A percentile compares a stretch with the other conserved stretches of the same genome.
These are phyloP conservation scores for Drosophila mojavensis DNA, from an alignment of 1,140 invertebrate genomes.

Conservation along the genomic window DNA sequence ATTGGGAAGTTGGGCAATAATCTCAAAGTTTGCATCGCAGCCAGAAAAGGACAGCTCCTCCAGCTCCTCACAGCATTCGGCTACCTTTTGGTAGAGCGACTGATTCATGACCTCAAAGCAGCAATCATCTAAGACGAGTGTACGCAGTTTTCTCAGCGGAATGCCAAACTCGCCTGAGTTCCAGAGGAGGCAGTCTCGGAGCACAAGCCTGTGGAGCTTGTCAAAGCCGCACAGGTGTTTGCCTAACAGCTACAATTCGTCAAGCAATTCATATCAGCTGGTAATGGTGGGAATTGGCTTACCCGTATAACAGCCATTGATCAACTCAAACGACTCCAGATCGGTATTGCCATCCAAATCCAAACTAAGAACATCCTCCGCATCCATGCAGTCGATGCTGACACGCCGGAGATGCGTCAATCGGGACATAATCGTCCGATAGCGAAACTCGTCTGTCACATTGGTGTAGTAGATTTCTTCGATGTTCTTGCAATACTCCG, in stretches of 20 bases:
- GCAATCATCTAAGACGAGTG: conserved; percentile 60
- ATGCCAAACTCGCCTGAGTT: conserved; percentile 68
- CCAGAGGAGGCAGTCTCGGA: conserved; percentile 68
- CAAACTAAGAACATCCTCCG: conserved; percentile 62
- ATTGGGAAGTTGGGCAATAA: conserved; percentile 61
- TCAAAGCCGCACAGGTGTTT: conserved; percentile 63
- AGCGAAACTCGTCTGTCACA: conserved; percentile 68
- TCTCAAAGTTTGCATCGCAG: conserved; percentile 64
- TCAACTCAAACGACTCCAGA: conserved; percentile 58
- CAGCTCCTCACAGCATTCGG: conserved; percentile 54
- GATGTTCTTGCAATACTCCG: conserved; percentile 59
- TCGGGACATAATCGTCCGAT: conserved; percentile 37
- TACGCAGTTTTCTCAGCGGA: conserved; percentile 34
- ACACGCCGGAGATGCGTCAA: conserved; percentile 44
- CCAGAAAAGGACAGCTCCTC: conserved; percentile 65
- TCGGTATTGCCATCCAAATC: conserved; percentile 49
- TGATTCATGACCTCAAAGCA: conserved; percentile 73
- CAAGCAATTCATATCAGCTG: not conserved
- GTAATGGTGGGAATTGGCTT: not conserved
- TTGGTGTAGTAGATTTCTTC: conserved; percentile 58
- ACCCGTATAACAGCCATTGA: conserved; percentile 72
- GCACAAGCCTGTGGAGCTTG: conserved; percentile 49
- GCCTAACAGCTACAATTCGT: conserved; percentile 28
- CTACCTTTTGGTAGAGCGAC: conserved; percentile 66
- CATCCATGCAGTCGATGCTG: conserved; percentile 60